Evolutionary conservation across 2,113 vertebrate species (phyloP), one percentile per base, ranked within the genome.

Genomic region (Tychaedon coryphoeus): DNA sequence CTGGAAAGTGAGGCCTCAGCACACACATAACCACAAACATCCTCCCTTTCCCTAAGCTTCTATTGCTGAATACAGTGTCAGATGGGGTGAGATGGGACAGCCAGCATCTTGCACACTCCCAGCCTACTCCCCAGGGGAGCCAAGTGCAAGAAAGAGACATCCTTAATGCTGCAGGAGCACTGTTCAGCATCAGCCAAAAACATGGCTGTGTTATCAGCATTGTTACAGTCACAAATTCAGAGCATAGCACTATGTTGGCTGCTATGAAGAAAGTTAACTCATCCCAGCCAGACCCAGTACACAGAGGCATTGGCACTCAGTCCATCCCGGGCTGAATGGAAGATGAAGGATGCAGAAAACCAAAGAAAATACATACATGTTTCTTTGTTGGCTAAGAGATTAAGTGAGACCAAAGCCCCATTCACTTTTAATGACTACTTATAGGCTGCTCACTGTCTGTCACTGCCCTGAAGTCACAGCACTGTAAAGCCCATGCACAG

Each of bases 1-100:
- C 40, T 24, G 23, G 13, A 74, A 88, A 61, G 42, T 13, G 23
- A 19, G 14, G 25, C 36, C 58, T 51, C 28, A 10, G 53, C 34
- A 42, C 1, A 3, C 2, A 6, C n/a, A 33, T 45, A 87, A 54
- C 12, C 38, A 76, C 1, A 1, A 60, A 38, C 0, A 0, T 54
- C 8, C n/a, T 14, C 31, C 8, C 60, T 38, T 83, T 42, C 40
- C 56, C 58, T 38, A 31, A 31, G 19, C 2, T 93, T 82, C 70
- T 86, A 40, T 12, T 33, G 31, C 17, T 24, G 57, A 57, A 14
- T 24, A 18, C 29, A 78, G 12, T 5, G 20, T 31, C 29, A 10
- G 13, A 51, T 42, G n/a, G 38, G 12, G 19, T 15, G 22, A 42
- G 9, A 58, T 31, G 14, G 16, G 22, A 72, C 15, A 58, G 10